Evolutionary conservation across 1,140 invertebrate genomes (phyloP), one percentile per base, ranked within the genome.

Genomic region (Lordiphosa collinella): DNA sequence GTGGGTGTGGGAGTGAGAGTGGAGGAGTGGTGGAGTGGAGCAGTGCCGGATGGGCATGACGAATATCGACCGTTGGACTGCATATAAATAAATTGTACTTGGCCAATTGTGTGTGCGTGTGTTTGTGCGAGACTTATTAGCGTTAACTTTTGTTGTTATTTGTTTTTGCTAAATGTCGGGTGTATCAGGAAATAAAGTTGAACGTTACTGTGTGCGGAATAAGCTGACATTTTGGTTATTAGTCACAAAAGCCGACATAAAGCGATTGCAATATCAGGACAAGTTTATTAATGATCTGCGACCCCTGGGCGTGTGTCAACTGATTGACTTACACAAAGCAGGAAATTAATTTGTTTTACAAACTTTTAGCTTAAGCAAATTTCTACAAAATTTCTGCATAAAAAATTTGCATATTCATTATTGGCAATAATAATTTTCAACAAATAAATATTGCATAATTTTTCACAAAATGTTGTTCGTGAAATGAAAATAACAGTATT

Each of bases 51-150:
- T 7, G 7, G 32, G 37, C 50, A 59, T 65, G 62, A 65, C 64
- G 64, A 68, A 68, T 68, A 29, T 46, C 46, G 37, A 44, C 25
- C 25, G 25, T 29, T 29, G 25, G 25, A 37, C 18, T 34, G 57
- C 51, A 70, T 73, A 76, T 76, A 82, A 84, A 82, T 82, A 82
- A 82, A 82, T 76, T 76, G 68, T 60, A 82, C 82, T 82, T 82
- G 76, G 76, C 76, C 76, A 82, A 82, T 82, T 4, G n/a, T 22
- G 34, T 16, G 29, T 35, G 34, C 16, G 13, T 32, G 4, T 10
- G n/a, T 12, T 4, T 4, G 12, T 13, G 10, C 32, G 29, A 74
- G 74, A 80, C 69, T 80, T 80, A 80, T 80, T 82, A 82, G 76
- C 76, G 76, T 75, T 82, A 80, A 80, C 69, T 80, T 72, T 78